A percentile compares a stretch with the other conserved stretches of the same genome.
phyloP scores from a whole-genome alignment of 92 coral and sea anemone genomes.

The Hydrozoanthus gracilis region DNA sequence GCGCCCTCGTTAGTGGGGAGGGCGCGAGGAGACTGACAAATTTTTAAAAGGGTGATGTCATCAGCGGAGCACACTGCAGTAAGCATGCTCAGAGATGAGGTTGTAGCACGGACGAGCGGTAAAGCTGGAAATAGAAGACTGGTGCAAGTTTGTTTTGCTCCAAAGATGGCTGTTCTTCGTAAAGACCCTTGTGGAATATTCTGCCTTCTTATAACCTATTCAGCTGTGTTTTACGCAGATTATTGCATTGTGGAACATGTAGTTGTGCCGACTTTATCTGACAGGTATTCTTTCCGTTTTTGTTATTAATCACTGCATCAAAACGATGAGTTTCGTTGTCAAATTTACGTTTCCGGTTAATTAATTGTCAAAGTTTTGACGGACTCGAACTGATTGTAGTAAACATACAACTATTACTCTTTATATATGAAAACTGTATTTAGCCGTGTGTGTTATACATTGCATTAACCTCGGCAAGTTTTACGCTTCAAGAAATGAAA shows the following conservation, averaged over 20 bases:
- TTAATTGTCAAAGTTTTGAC: background rate
- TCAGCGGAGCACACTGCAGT: too few relatives aligned
- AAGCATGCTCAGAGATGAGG: too few relatives aligned
- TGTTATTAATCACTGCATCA: too few relatives aligned
- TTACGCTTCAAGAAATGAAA: too few relatives aligned
- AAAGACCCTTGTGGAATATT: slow-evolving; percentile 96
- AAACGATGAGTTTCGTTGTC: background rate
- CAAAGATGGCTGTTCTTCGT: slow-evolving; percentile 93
- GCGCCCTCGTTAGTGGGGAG: too few relatives aligned
- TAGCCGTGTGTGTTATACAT: too few relatives aligned
- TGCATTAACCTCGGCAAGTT: too few relatives aligned
- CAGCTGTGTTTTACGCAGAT: slow-evolving; percentile 90
- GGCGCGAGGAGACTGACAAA: too few relatives aligned
- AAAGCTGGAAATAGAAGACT: background rate
- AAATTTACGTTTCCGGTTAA: background rate
- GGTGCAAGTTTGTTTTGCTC: slow-evolving; percentile 2
- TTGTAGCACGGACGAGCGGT: background rate
- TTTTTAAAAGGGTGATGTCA: too few relatives aligned
- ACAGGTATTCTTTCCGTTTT: slow-evolving; percentile 66
- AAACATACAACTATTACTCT: too few relatives aligned
- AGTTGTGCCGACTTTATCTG: slow-evolving; percentile 88
- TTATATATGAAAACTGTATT: too few relatives aligned
- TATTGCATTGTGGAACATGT: slow-evolving; percentile 95
- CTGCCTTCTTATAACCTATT: slow-evolving; percentile 85
- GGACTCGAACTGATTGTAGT: too few relatives aligned